Evolutionary conservation across 1,140 invertebrate genomes (phyloP).

Genomic region (Atopsyche davidsoni): DNA sequence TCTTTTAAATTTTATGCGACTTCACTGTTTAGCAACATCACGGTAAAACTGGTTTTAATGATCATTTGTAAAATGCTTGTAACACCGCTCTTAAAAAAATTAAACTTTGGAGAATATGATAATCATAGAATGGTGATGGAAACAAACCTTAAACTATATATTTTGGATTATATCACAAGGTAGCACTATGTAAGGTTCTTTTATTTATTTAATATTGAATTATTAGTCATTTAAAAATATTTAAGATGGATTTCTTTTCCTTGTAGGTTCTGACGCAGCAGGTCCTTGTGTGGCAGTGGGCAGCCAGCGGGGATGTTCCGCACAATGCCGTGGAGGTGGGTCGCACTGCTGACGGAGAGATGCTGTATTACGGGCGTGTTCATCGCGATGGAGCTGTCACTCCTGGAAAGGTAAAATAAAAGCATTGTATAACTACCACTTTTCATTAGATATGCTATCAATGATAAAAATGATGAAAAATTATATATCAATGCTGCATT

Average conservation of each 20-base stretch:
- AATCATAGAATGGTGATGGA: neutral
- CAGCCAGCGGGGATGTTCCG: slow-evolving; percentile 53
- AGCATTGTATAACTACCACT: neutral
- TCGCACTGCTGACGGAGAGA: slow-evolving; percentile 55
- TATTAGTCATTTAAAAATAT: too few species aligned
- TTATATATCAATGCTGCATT: too few species aligned
- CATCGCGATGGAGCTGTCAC: slow-evolving; percentile 55
- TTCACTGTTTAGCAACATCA: too few species aligned
- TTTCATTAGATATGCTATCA: slow-evolving; percentile 2
- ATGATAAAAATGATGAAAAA: too few species aligned
- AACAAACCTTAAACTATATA: neutral
- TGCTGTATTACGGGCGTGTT: slow-evolving; percentile 57
- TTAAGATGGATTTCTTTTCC: neutral
- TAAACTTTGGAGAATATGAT: too few species aligned
- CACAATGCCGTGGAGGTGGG: slow-evolving; percentile 55
- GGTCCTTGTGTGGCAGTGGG: slow-evolving; percentile 58
- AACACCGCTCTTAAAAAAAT: too few species aligned
- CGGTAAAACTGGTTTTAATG: too few species aligned
- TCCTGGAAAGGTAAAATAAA: slow-evolving; percentile 55
- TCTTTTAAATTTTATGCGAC: too few species aligned
- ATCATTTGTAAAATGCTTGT: too few species aligned
- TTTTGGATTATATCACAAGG: neutral
- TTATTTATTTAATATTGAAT: slow-evolving; percentile 1
- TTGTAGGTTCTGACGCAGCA: slow-evolving; percentile 55
- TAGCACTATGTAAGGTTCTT: neutral